Percentiles rank a stretch among this genome's conserved stretches.
Conservation (phyloP, 2,888 invertebrate species). For the Perizoma flavofasciatum region DNA sequence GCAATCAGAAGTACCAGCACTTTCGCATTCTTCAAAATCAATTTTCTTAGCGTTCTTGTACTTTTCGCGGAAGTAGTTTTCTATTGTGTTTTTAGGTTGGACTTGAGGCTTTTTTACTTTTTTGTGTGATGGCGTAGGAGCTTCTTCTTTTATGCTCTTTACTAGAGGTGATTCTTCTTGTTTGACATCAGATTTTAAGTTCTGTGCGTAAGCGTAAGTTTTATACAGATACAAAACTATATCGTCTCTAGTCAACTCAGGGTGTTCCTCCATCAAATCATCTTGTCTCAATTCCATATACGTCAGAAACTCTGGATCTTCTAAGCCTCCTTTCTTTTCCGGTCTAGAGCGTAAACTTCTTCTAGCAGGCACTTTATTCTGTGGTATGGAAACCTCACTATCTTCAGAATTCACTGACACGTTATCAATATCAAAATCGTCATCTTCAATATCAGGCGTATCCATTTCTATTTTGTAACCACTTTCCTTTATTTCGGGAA, state of each 20-base stretch:
- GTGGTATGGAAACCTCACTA: conserved; percentile 40
- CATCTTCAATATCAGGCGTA: conserved; percentile 32
- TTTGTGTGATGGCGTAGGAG: conserved; percentile 5
- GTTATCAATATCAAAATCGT: conserved; percentile 44
- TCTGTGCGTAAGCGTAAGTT: conserved; percentile 70
- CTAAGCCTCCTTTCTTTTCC: conserved; percentile 33
- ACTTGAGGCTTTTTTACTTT: conserved; percentile 25
- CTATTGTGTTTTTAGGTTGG: conserved; percentile 34
- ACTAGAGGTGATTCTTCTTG: conserved; percentile 26
- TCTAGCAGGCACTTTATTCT: conserved; percentile 37
- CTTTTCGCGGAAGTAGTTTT: conserved; percentile 27
- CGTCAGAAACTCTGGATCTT: conserved; percentile 75
- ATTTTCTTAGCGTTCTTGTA: conserved; percentile 25
- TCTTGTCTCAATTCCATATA: conserved; percentile 79
- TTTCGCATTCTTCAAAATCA: conserved; percentile 45
- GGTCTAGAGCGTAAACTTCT: conserved; percentile 46
- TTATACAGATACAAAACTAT: conserved; percentile 76
- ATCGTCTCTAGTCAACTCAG: conserved; percentile 75
- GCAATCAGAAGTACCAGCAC: conserved; percentile 1
- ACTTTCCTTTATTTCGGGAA: conserved; percentile 26
- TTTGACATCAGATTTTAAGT: conserved; percentile 46
- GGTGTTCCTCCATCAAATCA: conserved; percentile 76
- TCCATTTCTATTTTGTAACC: conserved; percentile 20
- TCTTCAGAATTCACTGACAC: conserved; percentile 51
- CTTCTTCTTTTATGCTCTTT: conserved; percentile 19